phyloP scores from a whole-genome alignment of 2,113 vertebrate species.

The Pteropus alecto region DNA sequence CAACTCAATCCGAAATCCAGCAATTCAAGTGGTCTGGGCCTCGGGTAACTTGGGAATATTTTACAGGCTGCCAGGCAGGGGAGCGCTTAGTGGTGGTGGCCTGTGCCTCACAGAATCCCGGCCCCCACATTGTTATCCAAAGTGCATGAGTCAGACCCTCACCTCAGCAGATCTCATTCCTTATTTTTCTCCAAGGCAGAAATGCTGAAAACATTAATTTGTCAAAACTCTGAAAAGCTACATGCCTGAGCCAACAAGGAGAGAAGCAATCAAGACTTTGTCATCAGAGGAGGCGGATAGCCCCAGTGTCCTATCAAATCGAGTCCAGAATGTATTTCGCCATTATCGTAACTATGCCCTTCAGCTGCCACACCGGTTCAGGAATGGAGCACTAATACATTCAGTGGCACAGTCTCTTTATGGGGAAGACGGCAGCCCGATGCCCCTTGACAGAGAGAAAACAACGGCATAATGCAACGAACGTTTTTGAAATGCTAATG shows the following conservation, averaged over 20 bases:
- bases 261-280: slow-evolving; percentile 18
- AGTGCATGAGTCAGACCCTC: background rate
- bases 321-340: slow-evolving; percentile 57
- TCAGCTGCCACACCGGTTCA: slow-evolving; percentile 33
- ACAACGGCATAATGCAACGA: slow-evolving; percentile 69
- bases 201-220: slow-evolving; percentile 53
- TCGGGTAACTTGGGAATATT: background rate
- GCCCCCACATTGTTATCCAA: background rate
- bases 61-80: background rate
- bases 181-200: background rate
- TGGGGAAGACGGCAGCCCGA: slow-evolving; percentile 63
- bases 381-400: background rate
- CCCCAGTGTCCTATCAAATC: slow-evolving; percentile 61
- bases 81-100: fast-evolving
- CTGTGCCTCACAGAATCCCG: background rate
- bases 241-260: slow-evolving; percentile 12
- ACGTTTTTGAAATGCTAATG: slow-evolving; percentile 83
- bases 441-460: slow-evolving; percentile 77
- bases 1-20: background rate
- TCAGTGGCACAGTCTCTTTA: slow-evolving; percentile 39
- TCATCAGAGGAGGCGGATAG: slow-evolving; percentile 14
- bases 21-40: background rate
- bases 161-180: background rate
- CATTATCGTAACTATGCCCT: slow-evolving; percentile 59
- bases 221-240: slow-evolving; percentile 52